phyloP scores from a whole-genome alignment of 2,113 vertebrate genomes.

The Oplegnathus fasciatus region DNA sequence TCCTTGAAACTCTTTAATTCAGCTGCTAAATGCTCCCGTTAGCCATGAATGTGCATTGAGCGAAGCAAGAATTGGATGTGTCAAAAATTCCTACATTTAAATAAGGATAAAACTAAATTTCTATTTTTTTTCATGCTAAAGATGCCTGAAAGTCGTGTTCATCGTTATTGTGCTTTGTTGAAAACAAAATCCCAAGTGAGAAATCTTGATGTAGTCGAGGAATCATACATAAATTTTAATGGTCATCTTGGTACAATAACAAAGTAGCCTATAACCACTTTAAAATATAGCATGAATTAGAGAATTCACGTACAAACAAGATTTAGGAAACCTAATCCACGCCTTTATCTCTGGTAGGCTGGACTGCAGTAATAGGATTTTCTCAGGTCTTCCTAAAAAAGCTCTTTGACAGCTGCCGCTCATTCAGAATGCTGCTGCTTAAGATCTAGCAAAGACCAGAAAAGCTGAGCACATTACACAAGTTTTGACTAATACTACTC shows the following conservation, averaged over 20 bases:
- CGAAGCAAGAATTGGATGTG: not conserved
- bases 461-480: not conserved
- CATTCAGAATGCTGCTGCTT: constrained; percentile 2
- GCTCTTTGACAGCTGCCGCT: not conserved
- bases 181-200: not conserved
- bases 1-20: not conserved
- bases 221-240: not conserved
- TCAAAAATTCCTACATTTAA: not conserved
- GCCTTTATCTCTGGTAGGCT: not conserved
- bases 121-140: not conserved
- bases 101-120: not conserved
- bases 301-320: not conserved
- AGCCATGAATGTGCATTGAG: not conserved
- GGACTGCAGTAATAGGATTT: constrained; percentile 26
- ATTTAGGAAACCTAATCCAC: not conserved
- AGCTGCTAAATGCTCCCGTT: not conserved
- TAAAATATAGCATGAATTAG: not conserved
- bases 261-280: not conserved
- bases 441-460: not conserved
- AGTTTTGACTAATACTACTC: not conserved
- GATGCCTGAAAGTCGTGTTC: not conserved
- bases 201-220: not conserved
- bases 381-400: constrained; percentile 25
- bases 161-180: not conserved
- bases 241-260: not conserved